phyloP scores from a whole-genome alignment of 1,140 invertebrate species.

The Tribolium castaneum region DNA sequence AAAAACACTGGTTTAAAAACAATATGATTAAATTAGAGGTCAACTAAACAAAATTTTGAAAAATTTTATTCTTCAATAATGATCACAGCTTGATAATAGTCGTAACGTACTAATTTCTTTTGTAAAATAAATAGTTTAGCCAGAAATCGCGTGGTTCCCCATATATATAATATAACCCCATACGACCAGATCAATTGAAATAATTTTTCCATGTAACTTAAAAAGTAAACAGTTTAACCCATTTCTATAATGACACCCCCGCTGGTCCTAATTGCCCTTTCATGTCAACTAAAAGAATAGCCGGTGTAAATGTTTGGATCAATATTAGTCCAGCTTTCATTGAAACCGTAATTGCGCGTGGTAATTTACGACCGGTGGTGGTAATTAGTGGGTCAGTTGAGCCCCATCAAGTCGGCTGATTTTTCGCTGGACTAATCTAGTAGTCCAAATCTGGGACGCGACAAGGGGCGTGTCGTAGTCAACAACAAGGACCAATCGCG shows the following conservation, averaged over 20 bases:
- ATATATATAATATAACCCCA: no score
- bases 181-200: background rate
- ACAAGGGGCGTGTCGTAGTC: conserved; percentile 43
- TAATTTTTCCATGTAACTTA: background rate
- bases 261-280: background rate
- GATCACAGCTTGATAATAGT: no score
- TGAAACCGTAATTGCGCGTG: conserved; percentile 10
- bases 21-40: no score
- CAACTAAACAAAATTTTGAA: no score
- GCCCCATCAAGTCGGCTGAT: background rate
- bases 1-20: no score
- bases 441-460: conserved; percentile 4
- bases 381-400: background rate
- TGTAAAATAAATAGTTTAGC: no score
- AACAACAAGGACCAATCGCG: conserved; percentile 49
- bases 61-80: no score
- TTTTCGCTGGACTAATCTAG: background rate
- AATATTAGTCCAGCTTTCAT: conserved; percentile 12
- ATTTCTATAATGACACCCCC: background rate
- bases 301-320: conserved; percentile 10
- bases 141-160: no score
- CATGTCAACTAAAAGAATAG: conserved; percentile 5
- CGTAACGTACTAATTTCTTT: no score
- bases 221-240: background rate
- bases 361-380: background rate